phyloP scores from a whole-genome alignment of 2,797 vertebrate species.

The Cynodonichthys magdalenae region DNA sequence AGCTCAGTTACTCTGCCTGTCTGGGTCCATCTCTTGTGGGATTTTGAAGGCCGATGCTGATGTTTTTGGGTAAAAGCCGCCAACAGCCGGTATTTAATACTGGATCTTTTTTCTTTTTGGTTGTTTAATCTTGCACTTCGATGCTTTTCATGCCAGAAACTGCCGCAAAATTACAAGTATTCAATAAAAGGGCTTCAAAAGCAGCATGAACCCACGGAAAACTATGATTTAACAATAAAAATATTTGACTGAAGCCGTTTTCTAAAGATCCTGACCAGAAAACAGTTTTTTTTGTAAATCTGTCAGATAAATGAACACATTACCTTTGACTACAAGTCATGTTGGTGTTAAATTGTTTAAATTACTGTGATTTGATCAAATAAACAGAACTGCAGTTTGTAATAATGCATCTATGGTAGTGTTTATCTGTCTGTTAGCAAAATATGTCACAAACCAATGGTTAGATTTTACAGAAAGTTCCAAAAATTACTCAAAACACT shows the following conservation, averaged over 20 bases:
- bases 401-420: background rate
- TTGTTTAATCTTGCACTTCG: conserved; percentile 29
- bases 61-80: conserved; percentile 26
- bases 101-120: conserved; percentile 27
- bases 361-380: background rate
- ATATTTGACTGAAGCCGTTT: conserved; percentile 17
- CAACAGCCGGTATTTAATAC: conserved; percentile 40
- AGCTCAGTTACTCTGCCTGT: conserved; percentile 49
- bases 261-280: conserved; percentile 9
- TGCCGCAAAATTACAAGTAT: conserved; percentile 45
- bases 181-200: conserved; percentile 35
- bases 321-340: background rate
- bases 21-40: conserved; percentile 49
- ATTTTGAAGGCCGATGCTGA: conserved; percentile 52
- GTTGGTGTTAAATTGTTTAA: background rate
- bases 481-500: too few species aligned
- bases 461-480: too few species aligned
- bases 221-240: conserved; percentile 38
- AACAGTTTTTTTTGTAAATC: background rate
- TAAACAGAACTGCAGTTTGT: background rate
- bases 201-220: conserved; percentile 28
- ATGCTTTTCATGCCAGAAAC: conserved; percentile 26
- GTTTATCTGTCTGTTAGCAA: too few species aligned
- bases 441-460: too few species aligned
- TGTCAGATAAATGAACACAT: conserved; percentile 11